Conservation (phyloP, 2,113 vertebrate species). For the Genyomyrus donnyi region DNA sequence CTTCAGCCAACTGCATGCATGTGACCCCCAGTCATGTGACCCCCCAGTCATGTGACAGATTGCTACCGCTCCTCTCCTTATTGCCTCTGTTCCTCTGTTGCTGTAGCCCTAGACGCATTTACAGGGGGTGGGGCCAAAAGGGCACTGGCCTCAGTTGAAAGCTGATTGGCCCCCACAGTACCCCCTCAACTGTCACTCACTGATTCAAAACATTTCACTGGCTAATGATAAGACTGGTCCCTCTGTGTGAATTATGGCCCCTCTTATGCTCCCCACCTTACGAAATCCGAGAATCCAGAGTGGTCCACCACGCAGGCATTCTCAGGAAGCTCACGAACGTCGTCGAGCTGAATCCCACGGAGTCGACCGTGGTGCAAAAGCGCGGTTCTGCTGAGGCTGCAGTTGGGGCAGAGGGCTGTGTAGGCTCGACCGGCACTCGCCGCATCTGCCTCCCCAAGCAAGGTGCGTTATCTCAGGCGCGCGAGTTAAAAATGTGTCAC, state of each 20-base stretch:
- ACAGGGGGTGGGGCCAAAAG: neutral
- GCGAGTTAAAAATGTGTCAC: neutral
- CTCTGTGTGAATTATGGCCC: neutral
- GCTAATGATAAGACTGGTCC: neutral
- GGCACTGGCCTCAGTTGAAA: neutral
- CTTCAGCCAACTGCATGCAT: neutral
- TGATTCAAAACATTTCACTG: neutral
- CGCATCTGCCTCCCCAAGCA: neutral
- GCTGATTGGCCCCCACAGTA: neutral
- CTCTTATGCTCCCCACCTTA: neutral
- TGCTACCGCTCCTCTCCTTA: neutral
- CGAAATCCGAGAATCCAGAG: neutral
- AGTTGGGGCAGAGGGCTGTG: neutral
- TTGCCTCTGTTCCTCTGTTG: neutral
- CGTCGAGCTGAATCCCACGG: neutral
- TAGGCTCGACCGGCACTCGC: neutral
- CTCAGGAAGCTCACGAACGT: neutral
- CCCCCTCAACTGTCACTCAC: neutral
- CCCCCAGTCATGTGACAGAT: neutral
- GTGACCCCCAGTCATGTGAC: neutral
- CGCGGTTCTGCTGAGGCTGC: neutral
- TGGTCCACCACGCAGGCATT: neutral
- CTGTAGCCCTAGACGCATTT: neutral
- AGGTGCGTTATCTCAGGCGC: neutral
- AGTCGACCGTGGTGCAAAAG: neutral